A percentile compares a stretch with the other conserved stretches of the same genome.
phyloP scores from a whole-genome alignment of 2,888 invertebrate genomes.

The Acanthacorydalis orientalis region DNA sequence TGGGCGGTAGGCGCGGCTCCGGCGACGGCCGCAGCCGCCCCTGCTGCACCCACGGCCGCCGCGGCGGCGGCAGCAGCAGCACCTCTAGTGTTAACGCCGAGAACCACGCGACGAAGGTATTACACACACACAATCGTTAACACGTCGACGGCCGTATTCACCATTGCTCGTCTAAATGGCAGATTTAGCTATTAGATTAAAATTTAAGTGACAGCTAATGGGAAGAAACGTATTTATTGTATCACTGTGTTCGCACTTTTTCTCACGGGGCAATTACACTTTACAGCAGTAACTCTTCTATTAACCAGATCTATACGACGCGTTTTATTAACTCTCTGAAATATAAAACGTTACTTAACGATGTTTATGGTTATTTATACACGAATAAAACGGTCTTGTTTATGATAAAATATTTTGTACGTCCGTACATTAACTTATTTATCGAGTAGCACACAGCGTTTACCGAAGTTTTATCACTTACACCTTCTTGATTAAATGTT shows the following conservation, averaged over 20 bases:
- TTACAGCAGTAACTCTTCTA: background rate
- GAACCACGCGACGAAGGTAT: constrained; percentile 55
- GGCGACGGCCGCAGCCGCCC: constrained; percentile 31
- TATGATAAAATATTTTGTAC: no score
- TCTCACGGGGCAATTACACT: background rate
- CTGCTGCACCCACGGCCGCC: constrained; percentile 31
- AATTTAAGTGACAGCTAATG: background rate
- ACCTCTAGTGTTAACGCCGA: constrained; percentile 55
- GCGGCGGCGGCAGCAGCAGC: constrained; percentile 27
- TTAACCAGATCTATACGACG: background rate
- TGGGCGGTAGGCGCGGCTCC: constrained; percentile 46
- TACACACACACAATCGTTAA: background rate
- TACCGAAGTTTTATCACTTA: no score
- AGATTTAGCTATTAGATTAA: no score
- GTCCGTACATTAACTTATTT: no score
- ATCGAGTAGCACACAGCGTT: no score
- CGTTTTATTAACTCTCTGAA: no score
- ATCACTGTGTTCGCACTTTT: background rate
- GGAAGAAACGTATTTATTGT: background rate
- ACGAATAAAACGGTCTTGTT: no score
- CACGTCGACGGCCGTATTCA: no score
- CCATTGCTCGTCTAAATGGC: no score
- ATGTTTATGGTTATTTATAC: no score
- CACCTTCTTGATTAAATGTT: no score
- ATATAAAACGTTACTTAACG: no score